phyloP scores from a whole-genome alignment of 2,113 vertebrate genomes.

The Brachyhypopomus gauderio region DNA sequence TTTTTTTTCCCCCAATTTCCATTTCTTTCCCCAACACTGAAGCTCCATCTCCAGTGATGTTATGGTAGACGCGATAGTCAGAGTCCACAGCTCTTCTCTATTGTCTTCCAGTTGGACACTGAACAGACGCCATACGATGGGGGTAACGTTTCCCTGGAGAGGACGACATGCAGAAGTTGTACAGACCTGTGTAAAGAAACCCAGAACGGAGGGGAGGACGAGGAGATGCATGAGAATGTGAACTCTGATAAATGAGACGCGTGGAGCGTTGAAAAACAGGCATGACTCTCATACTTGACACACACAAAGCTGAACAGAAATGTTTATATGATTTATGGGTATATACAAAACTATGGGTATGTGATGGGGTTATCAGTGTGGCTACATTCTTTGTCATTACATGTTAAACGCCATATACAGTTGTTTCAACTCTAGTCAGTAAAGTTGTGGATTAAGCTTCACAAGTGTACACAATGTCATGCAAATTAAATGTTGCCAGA shows the following conservation, averaged over 20 bases:
- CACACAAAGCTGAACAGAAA: conserved; percentile 1
- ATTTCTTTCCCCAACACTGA: background rate
- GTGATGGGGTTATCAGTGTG: background rate
- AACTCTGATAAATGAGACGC: conserved; percentile 37
- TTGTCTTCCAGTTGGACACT: conserved; percentile 54
- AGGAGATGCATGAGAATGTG: conserved; percentile 24
- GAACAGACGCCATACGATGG: conserved; percentile 41
- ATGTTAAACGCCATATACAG: conserved; percentile 5
- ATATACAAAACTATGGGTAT: background rate
- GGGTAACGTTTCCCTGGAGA: conserved; percentile 40
- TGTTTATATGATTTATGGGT: conserved; percentile 1
- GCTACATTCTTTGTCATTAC: conserved; percentile 3
- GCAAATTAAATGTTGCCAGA: background rate
- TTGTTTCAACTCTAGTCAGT: background rate
- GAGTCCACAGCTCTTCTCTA: conserved; percentile 24
- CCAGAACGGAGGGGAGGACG: conserved; percentile 27
- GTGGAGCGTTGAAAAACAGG: background rate
- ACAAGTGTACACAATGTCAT: background rate
- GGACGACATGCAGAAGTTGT: conserved; percentile 42
- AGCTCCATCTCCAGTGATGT: conserved; percentile 41
- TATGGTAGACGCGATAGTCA: conserved; percentile 37
- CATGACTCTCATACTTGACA: conserved; percentile 15
- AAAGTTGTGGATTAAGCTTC: background rate
- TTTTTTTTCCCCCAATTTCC: no score
- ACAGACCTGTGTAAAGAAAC: conserved; percentile 35